These are phyloP conservation scores for Amphipoea lucens DNA, from an alignment of 2,888 invertebrate species.

Conservation along the genomic window DNA sequence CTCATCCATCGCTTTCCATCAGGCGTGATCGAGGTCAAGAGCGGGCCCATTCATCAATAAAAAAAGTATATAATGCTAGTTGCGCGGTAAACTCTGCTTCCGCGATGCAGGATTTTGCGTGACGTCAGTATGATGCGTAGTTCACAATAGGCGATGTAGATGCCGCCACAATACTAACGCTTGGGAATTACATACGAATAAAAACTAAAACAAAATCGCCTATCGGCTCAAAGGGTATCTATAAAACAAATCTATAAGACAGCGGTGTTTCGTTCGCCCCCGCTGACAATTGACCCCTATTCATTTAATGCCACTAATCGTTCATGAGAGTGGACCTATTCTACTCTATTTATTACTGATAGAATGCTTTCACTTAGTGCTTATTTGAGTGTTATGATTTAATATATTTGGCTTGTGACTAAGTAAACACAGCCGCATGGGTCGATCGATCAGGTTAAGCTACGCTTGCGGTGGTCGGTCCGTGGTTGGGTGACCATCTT, in stretches of 20 bases:
- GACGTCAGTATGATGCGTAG: too few species aligned
- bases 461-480: not conserved
- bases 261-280: slow-evolving; percentile 7
- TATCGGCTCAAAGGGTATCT: not conserved
- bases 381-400: not conserved
- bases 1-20: too few species aligned
- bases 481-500: not conserved
- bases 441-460: not conserved
- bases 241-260: slow-evolving; percentile 2
- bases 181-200: too few species aligned
- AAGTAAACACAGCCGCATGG: not conserved
- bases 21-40: too few species aligned
- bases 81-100: too few species aligned
- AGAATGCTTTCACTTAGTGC: slow-evolving; percentile 2
- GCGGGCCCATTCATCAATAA: too few species aligned
- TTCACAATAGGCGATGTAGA: too few species aligned
- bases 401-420: not conserved
- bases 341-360: slow-evolving; percentile 22
- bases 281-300: slow-evolving; percentile 62
- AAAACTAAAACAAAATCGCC: too few species aligned
- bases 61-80: too few species aligned
- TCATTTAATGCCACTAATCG: slow-evolving; percentile 61
- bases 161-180: too few species aligned
- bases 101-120: too few species aligned
- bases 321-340: slow-evolving; percentile 37